Percentiles rank a stretch among this genome's conserved stretches.
Conservation (phyloP, 2,888 invertebrate genomes). For the Macaria liturata region DNA sequence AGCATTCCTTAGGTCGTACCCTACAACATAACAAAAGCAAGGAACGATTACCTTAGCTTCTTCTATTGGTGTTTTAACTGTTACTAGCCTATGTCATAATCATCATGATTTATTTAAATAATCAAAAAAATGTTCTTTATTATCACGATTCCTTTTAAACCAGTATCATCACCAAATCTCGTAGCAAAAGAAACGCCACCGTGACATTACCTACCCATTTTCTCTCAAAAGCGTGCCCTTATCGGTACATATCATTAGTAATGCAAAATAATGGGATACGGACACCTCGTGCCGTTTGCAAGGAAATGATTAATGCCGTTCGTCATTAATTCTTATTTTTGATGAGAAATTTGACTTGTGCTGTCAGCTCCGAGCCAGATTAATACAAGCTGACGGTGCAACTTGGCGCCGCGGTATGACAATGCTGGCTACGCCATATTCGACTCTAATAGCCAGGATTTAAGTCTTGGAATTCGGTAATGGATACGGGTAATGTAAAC, state of each 20-base stretch:
- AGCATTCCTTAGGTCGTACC: too few species aligned
- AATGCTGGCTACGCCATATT: conserved; percentile 45
- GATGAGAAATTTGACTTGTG: conserved; percentile 83
- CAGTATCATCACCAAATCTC: conserved; percentile 4
- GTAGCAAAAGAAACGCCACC: conserved; percentile 37
- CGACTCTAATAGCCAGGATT: conserved; percentile 25
- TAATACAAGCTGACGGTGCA: conserved; percentile 81
- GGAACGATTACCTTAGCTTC: too few species aligned
- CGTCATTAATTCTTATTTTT: conserved; percentile 83
- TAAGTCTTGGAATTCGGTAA: conserved; percentile 1
- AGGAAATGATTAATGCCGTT: conserved; percentile 81
- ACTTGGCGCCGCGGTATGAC: conserved; percentile 61
- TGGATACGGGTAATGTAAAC: neutral
- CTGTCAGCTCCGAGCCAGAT: conserved; percentile 81
- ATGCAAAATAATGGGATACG: conserved; percentile 83
- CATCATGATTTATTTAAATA: too few species aligned
- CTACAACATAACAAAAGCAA: too few species aligned
- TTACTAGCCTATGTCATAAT: too few species aligned
- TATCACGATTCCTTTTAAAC: too few species aligned
- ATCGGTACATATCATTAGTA: conserved; percentile 83
- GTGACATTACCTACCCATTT: conserved; percentile 68
- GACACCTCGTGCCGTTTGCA: conserved; percentile 82
- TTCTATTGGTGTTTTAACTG: too few species aligned
- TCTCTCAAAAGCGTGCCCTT: conserved; percentile 66
- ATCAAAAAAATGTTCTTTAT: too few species aligned